Evolutionary conservation across 23 tunicate genomes (phyloP).

Genomic region (Halocynthia aurantium): DNA sequence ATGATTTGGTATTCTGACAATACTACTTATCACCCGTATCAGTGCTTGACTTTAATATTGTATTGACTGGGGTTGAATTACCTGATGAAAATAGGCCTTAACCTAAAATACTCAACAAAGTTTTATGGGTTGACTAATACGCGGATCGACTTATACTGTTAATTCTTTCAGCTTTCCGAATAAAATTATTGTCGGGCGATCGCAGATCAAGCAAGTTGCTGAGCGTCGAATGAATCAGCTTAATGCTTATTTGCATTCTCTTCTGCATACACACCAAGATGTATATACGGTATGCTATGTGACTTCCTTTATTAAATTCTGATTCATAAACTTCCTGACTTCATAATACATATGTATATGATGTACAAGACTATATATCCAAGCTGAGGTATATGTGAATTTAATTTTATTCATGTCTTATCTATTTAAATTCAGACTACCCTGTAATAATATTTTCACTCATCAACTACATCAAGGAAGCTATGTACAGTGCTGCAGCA

Average conservation of each 20-base stretch:
- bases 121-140: too few species aligned
- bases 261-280: slow-evolving; percentile 32
- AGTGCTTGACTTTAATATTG: too few species aligned
- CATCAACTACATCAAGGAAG: not conserved
- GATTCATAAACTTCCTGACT: too few species aligned
- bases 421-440: not conserved
- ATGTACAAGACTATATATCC: too few species aligned
- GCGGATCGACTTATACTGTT: too few species aligned
- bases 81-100: too few species aligned
- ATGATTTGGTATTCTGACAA: too few species aligned
- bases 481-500: not conserved
- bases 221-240: slow-evolving; percentile 66
- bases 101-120: too few species aligned
- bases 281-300: slow-evolving; percentile 52
- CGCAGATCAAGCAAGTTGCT: slow-evolving; percentile 93
- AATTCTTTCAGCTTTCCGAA: slow-evolving; percentile 66
- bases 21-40: too few species aligned
- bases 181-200: slow-evolving; percentile 70
- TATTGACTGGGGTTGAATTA: too few species aligned
- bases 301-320: too few species aligned
- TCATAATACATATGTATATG: too few species aligned
- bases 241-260: slow-evolving; percentile 37
- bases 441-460: not conserved
- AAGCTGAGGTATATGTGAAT: not conserved
- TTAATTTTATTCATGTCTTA: not conserved